Evolutionary conservation across 2,888 invertebrate species (phyloP), one percentile per base, ranked within the genome.

Genomic region (Spialia ferax): DNA sequence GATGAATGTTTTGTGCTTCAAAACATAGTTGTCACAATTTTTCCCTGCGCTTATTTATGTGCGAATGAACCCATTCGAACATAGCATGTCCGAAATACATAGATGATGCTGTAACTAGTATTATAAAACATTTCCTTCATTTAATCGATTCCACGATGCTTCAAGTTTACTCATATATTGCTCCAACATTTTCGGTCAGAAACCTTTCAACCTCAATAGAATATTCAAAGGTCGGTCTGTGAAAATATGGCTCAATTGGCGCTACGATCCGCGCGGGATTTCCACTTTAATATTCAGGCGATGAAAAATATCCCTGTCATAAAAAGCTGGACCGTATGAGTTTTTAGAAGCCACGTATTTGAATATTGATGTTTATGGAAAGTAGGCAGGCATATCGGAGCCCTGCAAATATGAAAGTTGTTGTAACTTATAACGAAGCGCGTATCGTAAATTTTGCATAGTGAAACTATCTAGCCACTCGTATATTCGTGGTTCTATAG

Each of bases 291-390:
- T 90, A 91, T 91, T 89, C 88, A 85, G 79, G 80, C 87, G 84
- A 88, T 91, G 89, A 91, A 90, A 90, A 88, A 89, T 89, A 89
- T 76, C 84, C 76, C 85, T 80, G 81, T 84, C 84, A 89, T 89
- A 89, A 91, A 89, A 90, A 87, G 83, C 81, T 83, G 86, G 85
- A 82, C 84, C 87, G 83, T 88, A 88, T 86, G 88, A 88, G 89
- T 85, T 89, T 87, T 88, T 84, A 85, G 87, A 83, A 79, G 81
- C 80, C 77, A 74, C 83, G 83, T 82, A 86, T 89, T 89, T 89
- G 86, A 89, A 91, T 91, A 91, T 91, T 89, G 87, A 90, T 89
- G 85, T 88, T 89, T 88, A 88, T 90, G 85, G 83, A 85, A 85
- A 87, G 79, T 80, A 75, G 73, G 72, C 69, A 70, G 70, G 73